These are phyloP conservation scores for Crypturellus tataupa DNA, from an alignment of 2,797 vertebrate genomes.

Conservation along the genomic window DNA sequence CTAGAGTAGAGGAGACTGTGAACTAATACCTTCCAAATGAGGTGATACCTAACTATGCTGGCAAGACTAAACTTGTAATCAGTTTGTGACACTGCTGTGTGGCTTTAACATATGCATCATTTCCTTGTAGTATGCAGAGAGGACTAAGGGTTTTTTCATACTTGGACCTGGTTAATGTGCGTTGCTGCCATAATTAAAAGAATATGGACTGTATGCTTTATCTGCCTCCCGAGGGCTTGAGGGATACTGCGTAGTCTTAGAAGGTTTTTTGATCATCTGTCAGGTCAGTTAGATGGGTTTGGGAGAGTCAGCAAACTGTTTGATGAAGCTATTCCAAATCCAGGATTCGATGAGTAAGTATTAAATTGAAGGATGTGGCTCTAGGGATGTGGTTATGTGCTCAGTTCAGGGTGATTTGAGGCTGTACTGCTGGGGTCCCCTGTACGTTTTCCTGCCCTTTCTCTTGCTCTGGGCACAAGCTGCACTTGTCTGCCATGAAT, in stretches of 20 bases:
- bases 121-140: conserved; percentile 19
- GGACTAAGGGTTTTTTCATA: conserved; percentile 13
- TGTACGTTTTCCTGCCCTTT: background rate
- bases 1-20: background rate
- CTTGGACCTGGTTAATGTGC: conserved; percentile 10
- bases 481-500: background rate
- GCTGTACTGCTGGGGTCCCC: background rate
- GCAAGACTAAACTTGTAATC: conserved; percentile 52
- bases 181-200: conserved; percentile 31
- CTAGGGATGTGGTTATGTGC: background rate
- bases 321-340: background rate
- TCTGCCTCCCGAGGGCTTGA: background rate
- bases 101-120: conserved; percentile 41
- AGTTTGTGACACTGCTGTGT: conserved; percentile 38
- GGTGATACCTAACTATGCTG: background rate
- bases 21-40: conserved; percentile 10
- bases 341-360: background rate
- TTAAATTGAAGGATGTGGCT: background rate
- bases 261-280: background rate
- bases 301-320: background rate
- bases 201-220: background rate
- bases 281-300: background rate
- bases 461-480: background rate
- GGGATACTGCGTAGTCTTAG: background rate
- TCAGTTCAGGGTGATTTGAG: background rate